Conservation (phyloP, 2,888 invertebrate genomes). For the Cryptocheilus praepositus region DNA sequence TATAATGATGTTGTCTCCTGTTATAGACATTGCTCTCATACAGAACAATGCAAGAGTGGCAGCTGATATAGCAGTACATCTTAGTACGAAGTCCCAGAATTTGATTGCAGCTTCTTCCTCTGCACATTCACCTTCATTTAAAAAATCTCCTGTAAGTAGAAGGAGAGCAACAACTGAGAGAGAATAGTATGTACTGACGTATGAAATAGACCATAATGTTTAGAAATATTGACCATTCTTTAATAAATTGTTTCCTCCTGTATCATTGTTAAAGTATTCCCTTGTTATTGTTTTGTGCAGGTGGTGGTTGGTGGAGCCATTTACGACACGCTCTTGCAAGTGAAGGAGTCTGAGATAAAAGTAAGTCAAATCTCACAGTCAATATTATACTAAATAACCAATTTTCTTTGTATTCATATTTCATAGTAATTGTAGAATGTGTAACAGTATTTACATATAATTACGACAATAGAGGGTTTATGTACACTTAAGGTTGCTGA, state of each 20-base stretch:
- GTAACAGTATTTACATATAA: conserved; percentile 68
- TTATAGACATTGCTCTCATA: conserved; percentile 89
- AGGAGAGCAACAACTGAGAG: neutral
- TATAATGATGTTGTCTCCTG: conserved; percentile 1
- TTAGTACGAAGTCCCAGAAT: conserved; percentile 29
- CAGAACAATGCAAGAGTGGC: conserved; percentile 94
- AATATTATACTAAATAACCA: conserved; percentile 71
- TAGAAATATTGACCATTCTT: neutral
- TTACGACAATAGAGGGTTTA: conserved; percentile 61
- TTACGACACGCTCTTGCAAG: conserved; percentile 82
- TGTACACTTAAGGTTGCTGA: conserved; percentile 65
- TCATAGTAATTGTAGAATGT: conserved; percentile 64
- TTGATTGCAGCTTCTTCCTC: neutral
- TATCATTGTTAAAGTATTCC: neutral
- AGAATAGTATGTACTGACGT: neutral
- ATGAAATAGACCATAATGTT: neutral
- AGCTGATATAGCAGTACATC: conserved; percentile 82
- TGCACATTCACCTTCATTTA: conserved; percentile 18
- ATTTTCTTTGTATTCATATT: conserved; percentile 68
- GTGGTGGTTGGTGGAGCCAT: conserved; percentile 88
- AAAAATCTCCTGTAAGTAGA: conserved; percentile 51
- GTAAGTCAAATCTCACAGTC: conserved; percentile 75
- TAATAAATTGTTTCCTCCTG: neutral
- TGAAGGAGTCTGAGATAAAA: conserved; percentile 80
- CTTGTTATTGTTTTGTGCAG: conserved; percentile 65